Percentiles rank a stretch among this genome's conserved stretches.
Evolutionary conservation across 1,140 invertebrate genomes (phyloP).

Genomic region (Drosophila nikananu): DNA sequence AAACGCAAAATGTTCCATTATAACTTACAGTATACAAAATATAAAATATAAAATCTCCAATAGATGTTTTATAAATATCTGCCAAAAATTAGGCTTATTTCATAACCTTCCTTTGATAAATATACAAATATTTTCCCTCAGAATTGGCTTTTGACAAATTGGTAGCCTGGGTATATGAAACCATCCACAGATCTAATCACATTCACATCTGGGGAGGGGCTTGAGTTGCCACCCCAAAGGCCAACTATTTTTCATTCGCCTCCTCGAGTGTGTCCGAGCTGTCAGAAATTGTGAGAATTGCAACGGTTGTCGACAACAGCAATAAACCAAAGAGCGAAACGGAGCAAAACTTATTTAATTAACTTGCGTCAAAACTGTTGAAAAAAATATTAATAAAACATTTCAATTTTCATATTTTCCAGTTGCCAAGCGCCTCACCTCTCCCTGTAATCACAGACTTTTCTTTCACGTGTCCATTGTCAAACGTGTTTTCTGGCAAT

Average conservation of each 20-base stretch:
- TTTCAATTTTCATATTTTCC: constrained; percentile 73
- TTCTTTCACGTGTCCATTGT: constrained; percentile 14
- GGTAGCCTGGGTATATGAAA: constrained; percentile 23
- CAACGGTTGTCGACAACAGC: constrained; percentile 35
- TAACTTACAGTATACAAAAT: too few relatives aligned
- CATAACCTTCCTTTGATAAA: too few relatives aligned
- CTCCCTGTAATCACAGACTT: constrained; percentile 8
- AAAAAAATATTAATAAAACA: constrained; percentile 79
- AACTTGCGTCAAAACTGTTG: constrained; percentile 75
- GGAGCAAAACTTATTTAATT: constrained; percentile 62
- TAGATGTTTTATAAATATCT: too few relatives aligned
- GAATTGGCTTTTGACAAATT: constrained; percentile 25
- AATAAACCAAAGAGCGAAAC: constrained; percentile 17
- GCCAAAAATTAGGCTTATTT: too few relatives aligned
- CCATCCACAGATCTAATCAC: constrained; percentile 33
- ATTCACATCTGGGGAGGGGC: constrained; percentile 22
- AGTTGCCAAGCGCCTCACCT: constrained; percentile 31
- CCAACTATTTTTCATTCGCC: constrained; percentile 46
- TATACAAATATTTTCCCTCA: too few relatives aligned
- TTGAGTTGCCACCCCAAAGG: constrained; percentile 33
- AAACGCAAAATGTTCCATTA: too few relatives aligned
- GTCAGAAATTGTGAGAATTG: constrained; percentile 55
- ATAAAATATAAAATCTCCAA: too few relatives aligned
- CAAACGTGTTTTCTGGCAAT: constrained; percentile 62
- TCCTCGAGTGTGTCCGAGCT: constrained; percentile 51